A percentile compares a stretch with the other conserved stretches of the same genome.
Conservation (phyloP, 2,113 vertebrate species). For the Oreochromis tanganicae region DNA sequence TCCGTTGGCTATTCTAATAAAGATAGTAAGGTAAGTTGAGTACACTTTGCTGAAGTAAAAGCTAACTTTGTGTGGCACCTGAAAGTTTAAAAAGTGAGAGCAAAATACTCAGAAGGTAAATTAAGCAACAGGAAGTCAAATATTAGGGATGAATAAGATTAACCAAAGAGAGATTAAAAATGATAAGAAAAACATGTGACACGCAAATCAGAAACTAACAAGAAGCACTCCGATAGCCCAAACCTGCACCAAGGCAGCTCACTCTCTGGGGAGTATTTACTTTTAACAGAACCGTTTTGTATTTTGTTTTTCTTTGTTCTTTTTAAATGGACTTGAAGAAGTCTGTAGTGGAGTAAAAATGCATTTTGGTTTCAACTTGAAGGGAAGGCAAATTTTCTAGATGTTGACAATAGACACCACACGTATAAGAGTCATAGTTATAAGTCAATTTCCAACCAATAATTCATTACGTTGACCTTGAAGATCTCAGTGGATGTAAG, state of each 20-base stretch:
- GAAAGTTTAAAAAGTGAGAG: too few relatives aligned
- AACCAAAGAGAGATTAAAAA: not conserved
- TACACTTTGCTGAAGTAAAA: too few relatives aligned
- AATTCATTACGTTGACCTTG: not conserved
- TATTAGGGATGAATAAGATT: not conserved
- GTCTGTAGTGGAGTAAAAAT: not conserved
- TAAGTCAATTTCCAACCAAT: not conserved
- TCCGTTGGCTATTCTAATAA: too few relatives aligned
- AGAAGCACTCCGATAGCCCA: not conserved
- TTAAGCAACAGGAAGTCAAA: not conserved
- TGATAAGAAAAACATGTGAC: not conserved
- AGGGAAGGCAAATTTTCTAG: accelerated
- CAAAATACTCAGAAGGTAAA: not conserved
- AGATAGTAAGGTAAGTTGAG: too few relatives aligned
- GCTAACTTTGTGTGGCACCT: too few relatives aligned
- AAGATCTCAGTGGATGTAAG: not conserved
- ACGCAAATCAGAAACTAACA: not conserved
- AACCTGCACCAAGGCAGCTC: not conserved
- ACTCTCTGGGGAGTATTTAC: not conserved
- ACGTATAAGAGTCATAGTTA: not conserved
- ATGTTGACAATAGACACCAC: not conserved
- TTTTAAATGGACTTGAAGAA: not conserved
- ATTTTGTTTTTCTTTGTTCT: not conserved
- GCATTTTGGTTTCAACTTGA: not conserved
- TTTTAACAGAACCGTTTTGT: not conserved